Conservation (phyloP, 2,113 vertebrate genomes). For the Willisornis vidua region DNA sequence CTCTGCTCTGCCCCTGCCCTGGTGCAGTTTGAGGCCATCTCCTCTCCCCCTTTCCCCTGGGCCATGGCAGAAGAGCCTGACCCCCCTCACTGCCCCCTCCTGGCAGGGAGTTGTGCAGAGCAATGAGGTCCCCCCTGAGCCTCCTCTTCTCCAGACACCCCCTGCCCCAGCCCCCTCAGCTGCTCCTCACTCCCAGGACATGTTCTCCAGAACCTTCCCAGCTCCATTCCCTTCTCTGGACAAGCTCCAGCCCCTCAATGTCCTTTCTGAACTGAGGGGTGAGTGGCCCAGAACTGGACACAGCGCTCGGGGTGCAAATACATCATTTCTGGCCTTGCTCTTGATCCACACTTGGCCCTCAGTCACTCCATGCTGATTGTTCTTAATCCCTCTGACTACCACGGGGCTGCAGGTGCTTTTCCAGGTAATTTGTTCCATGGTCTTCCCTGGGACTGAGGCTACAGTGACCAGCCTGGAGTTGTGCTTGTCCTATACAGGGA, state of each 20-base stretch:
- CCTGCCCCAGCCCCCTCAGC: neutral
- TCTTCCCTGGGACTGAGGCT: neutral
- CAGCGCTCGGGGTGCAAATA: neutral
- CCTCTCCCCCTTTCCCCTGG: neutral
- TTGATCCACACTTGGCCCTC: neutral
- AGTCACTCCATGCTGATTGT: neutral
- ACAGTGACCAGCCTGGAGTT: neutral
- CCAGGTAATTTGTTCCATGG: neutral
- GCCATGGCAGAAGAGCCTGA: neutral
- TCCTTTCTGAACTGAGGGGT: neutral
- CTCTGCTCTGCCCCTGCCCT: neutral
- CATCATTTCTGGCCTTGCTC: neutral
- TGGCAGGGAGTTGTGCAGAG: neutral
- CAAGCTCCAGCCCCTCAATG: fast-evolving
- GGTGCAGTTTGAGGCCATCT: neutral
- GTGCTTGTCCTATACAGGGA: neutral
- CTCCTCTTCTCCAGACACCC: neutral
- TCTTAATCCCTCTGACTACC: neutral
- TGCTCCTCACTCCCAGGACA: neutral
- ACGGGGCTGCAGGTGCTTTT: neutral
- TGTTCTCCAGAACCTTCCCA: neutral
- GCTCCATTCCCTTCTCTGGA: neutral
- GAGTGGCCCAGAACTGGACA: neutral
- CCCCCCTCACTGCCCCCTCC: neutral
- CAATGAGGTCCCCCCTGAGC: neutral